A percentile compares a stretch with the other conserved stretches of the same genome.
phyloP scores from a whole-genome alignment of 2,888 invertebrate species.

The Neoascia interrupta region DNA sequence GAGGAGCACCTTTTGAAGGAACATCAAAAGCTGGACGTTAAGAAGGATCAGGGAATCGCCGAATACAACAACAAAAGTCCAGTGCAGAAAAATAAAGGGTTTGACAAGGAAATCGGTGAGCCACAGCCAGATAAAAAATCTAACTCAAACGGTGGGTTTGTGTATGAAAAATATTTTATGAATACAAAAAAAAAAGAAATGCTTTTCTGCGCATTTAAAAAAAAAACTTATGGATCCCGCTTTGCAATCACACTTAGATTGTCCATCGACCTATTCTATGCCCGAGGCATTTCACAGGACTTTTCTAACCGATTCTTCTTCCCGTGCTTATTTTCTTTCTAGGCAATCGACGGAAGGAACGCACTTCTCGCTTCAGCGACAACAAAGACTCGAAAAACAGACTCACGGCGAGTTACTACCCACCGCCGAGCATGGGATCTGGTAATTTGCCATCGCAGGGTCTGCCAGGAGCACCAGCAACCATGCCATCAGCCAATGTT shows the following conservation, averaged over 20 bases:
- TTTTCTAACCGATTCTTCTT: background rate
- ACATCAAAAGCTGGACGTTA: constrained; percentile 52
- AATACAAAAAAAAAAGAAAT: constrained; percentile 45
- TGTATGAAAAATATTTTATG: constrained; percentile 32
- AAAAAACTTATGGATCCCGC: constrained; percentile 37
- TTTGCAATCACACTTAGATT: constrained; percentile 50
- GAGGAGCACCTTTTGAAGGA: constrained; percentile 70
- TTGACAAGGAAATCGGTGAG: constrained; percentile 75
- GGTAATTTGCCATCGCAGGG: constrained; percentile 26
- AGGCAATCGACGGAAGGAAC: constrained; percentile 78
- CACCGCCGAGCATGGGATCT: constrained; percentile 31
- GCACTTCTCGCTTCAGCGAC: constrained; percentile 79
- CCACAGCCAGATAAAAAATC: constrained; percentile 76
- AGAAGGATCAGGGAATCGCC: background rate
- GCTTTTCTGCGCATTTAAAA: constrained; percentile 47
- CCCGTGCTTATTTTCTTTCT: constrained; percentile 41
- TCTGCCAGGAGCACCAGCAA: constrained; percentile 16
- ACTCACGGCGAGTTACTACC: constrained; percentile 27
- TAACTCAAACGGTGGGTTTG: constrained; percentile 77
- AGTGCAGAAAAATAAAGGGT: constrained; percentile 70
- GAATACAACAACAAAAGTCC: constrained; percentile 28
- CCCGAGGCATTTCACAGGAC: background rate
- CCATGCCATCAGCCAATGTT: background rate
- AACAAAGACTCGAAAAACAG: constrained; percentile 76
- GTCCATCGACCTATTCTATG: constrained; percentile 30